Evolutionary conservation across 2,113 vertebrate species (phyloP).

Genomic region (Plestiodon gilberti): DNA sequence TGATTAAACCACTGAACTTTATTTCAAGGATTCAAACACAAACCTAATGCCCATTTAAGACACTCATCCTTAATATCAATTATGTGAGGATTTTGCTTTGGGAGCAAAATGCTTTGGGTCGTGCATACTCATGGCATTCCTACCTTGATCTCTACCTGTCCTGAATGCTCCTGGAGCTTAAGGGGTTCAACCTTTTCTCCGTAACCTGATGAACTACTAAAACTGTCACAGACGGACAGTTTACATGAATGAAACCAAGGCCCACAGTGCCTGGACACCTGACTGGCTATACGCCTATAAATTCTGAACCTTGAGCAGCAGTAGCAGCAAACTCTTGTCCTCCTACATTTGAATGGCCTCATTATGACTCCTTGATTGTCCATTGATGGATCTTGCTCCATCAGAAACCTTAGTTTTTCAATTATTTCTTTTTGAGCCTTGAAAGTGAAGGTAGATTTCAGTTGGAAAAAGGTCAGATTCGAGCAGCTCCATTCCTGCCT

Average conservation of each 20-base stretch:
- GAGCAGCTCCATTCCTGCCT: neutral
- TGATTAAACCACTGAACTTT: neutral
- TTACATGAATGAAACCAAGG: no score
- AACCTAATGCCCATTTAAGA: neutral
- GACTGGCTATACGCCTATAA: no score
- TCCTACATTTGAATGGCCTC: neutral
- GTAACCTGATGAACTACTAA: neutral
- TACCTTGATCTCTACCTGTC: neutral
- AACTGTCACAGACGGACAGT: neutral
- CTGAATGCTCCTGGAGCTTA: neutral
- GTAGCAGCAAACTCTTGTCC: no score
- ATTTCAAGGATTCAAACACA: neutral
- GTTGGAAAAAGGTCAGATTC: neutral
- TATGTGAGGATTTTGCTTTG: neutral
- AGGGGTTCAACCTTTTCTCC: neutral
- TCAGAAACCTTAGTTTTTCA: neutral
- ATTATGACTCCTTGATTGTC: neutral
- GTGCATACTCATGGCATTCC: neutral
- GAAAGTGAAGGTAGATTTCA: neutral
- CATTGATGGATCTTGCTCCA: neutral
- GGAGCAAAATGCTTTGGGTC: neutral
- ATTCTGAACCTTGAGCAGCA: neutral
- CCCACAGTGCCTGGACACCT: no score
- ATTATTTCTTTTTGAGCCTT: neutral
- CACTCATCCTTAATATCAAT: neutral